Evolutionary conservation across 2,113 vertebrate genomes (phyloP).

Genomic region (Macquaria ambigua): DNA sequence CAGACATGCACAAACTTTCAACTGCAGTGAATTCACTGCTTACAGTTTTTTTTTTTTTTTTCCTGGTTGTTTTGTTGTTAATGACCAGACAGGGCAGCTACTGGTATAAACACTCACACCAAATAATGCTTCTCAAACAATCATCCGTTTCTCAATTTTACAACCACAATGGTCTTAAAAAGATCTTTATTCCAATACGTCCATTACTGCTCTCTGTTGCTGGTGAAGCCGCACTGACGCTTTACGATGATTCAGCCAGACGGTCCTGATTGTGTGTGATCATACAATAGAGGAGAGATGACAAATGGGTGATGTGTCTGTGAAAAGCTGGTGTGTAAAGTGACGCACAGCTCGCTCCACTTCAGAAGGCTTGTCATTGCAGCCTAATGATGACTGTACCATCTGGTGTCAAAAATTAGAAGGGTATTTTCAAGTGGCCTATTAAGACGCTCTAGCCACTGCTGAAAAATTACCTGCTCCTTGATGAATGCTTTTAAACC

Average conservation of each 20-base stretch:
- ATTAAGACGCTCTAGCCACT: slow-evolving; percentile 34
- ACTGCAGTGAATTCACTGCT: background rate
- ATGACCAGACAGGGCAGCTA: background rate
- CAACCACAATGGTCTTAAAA: background rate
- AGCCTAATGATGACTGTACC: slow-evolving; percentile 42
- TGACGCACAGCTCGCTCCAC: slow-evolving; percentile 34
- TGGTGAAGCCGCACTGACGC: slow-evolving; percentile 3
- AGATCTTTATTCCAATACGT: background rate
- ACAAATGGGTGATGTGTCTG: slow-evolving; percentile 44
- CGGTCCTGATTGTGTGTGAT: slow-evolving; percentile 37
- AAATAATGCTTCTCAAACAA: background rate
- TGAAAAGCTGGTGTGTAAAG: slow-evolving; percentile 57
- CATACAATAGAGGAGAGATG: slow-evolving; percentile 34
- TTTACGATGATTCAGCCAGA: slow-evolving; percentile 31
- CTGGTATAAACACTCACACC: background rate
- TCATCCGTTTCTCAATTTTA: slow-evolving; percentile 4
- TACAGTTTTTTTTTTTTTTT: background rate
- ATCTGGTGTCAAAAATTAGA: slow-evolving; percentile 64
- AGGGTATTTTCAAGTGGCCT: slow-evolving; percentile 22
- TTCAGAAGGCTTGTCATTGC: slow-evolving; percentile 42
- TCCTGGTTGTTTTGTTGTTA: background rate
- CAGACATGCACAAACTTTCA: background rate
- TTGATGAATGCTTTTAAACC: slow-evolving; percentile 50
- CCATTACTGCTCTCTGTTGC: slow-evolving; percentile 26
- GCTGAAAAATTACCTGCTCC: slow-evolving; percentile 33